Evolutionary conservation across 2,797 vertebrate species (phyloP).

Genomic region (Coregonus ussuriensis): DNA sequence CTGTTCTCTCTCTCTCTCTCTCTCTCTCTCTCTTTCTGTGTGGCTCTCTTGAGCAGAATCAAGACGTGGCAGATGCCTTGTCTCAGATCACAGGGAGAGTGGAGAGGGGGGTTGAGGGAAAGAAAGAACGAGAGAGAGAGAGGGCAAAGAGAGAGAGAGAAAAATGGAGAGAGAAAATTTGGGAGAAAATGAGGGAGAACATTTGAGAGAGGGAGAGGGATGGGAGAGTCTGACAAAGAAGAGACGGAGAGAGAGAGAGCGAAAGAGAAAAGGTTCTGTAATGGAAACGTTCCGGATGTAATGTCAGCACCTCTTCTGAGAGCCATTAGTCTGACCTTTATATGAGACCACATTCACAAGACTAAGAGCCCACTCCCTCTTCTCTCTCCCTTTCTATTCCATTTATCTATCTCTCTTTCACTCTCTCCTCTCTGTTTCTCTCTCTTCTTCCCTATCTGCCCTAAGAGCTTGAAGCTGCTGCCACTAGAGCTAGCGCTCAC

Average conservation of each 20-base stretch:
- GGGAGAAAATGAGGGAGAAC: constrained; percentile 30
- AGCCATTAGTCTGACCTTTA: constrained; percentile 77
- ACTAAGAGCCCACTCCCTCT: constrained; percentile 15
- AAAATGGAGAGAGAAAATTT: not conserved
- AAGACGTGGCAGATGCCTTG: constrained; percentile 28
- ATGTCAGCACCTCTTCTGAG: constrained; percentile 73
- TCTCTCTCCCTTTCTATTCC: constrained; percentile 23
- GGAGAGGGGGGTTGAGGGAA: constrained; percentile 26
- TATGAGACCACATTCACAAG: constrained; percentile 52
- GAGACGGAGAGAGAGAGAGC: constrained; percentile 7
- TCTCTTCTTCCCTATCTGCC: constrained; percentile 20
- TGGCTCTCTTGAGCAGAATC: constrained; percentile 56
- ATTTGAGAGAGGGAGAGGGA: not conserved
- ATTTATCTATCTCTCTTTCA: not conserved
- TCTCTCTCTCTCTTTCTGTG: constrained; percentile 10
- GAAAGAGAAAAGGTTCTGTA: constrained; percentile 47
- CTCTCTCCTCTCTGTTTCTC: constrained; percentile 20
- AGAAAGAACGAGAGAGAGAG: constrained; percentile 28
- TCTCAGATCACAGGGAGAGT: not conserved
- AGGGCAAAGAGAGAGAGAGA: not conserved
- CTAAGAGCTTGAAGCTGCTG: not conserved
- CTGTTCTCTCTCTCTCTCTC: constrained; percentile 11
- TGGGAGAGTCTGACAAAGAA: not conserved
- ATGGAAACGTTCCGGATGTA: constrained; percentile 70
- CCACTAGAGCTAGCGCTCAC: no score